Base-by-base conservation (phyloP, 2,888 invertebrate genomes). In the Patella caerulea region DNA sequence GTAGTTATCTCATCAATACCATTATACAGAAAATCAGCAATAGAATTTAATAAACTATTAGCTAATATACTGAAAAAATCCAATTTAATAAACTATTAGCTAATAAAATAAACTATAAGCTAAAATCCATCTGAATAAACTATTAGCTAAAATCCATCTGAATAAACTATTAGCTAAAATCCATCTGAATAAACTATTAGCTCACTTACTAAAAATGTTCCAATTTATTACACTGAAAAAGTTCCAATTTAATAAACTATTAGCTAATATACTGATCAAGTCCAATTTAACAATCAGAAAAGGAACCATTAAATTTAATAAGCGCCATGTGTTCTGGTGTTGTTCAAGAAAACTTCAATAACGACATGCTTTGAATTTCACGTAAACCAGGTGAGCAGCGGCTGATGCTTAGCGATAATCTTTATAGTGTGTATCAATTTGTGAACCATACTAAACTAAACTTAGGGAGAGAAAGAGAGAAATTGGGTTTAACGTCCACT, bases 21-120 rank as follows among this genome's bases (percentile, higher is more conserved):
- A 86, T 83, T 89, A 85, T 86, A 91, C 77, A 94, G 90, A 84
- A 93, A 93, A 83, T 93, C 92, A 19, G 93, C 92, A 17, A 93
- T 93, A 77, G 93, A 93, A 72, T 91, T 90, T 76, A 94, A 89
- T 89, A 94, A 92, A 72, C 92, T 92, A 81, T 91, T 92, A 2
- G 93, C 93, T 84, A 94, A 92, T 77, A 92, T 90, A 83, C 94
- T 94, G 87, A 9, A 89, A 89, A 84, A 77, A 82, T 76, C 1
- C 73, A 54, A 19, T 19, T 17, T 19, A 71, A 56, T 15, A 65
- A 34, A 73, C 54, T 45, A 45, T 45, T 45, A 45, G 5, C 5
- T 45, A 93, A 72, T 91, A 90, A 76, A 94, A 89, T 89, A 94
- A 92, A 72, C 92, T 92, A 81, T 91, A 92, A 2, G 93, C 93